phyloP scores from a whole-genome alignment of 2,797 vertebrate genomes.

The Xyrichtys novacula region DNA sequence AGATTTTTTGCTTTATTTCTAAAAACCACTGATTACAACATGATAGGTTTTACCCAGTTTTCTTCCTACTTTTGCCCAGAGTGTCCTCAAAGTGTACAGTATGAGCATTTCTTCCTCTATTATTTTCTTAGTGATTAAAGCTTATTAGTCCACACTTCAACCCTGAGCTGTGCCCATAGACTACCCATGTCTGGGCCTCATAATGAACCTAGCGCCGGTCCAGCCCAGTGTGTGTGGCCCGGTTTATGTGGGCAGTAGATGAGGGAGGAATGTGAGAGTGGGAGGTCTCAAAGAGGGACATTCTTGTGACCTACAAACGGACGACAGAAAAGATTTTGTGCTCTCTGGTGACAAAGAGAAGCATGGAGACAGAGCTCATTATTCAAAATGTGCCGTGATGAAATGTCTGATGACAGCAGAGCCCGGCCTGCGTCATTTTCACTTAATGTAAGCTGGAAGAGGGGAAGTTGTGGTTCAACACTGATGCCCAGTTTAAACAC shows the following conservation, averaged over 20 bases:
- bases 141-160: neutral
- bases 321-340: conserved; percentile 66
- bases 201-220: conserved; percentile 10
- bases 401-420: conserved; percentile 38
- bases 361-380: conserved; percentile 50
- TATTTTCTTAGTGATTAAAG: neutral
- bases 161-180: neutral
- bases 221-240: conserved; percentile 35
- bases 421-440: conserved; percentile 30
- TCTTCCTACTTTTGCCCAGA: too few relatives aligned
- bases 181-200: neutral
- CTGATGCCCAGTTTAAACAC: neutral
- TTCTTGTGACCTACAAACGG: conserved; percentile 65
- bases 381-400: conserved; percentile 43
- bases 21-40: too few relatives aligned
- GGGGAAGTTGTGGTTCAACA: conserved; percentile 11
- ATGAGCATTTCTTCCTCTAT: neutral
- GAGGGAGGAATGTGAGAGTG: conserved; percentile 73
- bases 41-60: too few relatives aligned
- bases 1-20: too few relatives aligned
- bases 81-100: too few relatives aligned
- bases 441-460: conserved; percentile 28
- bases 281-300: conserved; percentile 73
- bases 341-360: conserved; percentile 45
- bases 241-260: conserved; percentile 65